Percentiles rank a stretch among this genome's conserved stretches.
phyloP scores from a whole-genome alignment of 37 sponge, comb jelly and placozoan genomes.

The Cliona cf. orientalis region DNA sequence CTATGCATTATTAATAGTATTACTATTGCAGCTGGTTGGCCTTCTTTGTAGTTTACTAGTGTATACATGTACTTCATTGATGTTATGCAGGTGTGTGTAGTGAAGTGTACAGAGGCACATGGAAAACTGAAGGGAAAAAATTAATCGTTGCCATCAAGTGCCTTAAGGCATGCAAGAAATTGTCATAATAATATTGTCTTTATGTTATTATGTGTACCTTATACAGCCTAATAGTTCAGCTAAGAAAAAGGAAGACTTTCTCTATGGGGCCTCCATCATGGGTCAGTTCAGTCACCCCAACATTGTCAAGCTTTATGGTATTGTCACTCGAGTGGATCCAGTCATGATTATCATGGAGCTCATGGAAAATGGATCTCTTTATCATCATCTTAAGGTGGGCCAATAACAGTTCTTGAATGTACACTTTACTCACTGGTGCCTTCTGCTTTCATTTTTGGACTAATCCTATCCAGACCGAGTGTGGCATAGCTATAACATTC shows the following conservation, averaged over 20 bases:
- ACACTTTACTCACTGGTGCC: too few relatives aligned
- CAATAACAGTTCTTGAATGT: too few relatives aligned
- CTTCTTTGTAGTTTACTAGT: too few relatives aligned
- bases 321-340: constrained; percentile 74
- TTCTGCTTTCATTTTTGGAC: too few relatives aligned
- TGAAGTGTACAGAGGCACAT: constrained; percentile 71
- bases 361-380: constrained; percentile 93
- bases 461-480: too few relatives aligned
- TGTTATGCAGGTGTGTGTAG: constrained; percentile 97
- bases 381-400: constrained; percentile 80
- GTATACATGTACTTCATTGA: too few relatives aligned
- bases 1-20: too few relatives aligned
- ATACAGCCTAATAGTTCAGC: constrained; percentile 57
- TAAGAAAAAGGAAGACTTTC: constrained; percentile 76
- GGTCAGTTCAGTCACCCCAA: constrained; percentile 85
- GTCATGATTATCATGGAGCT: constrained; percentile 95
- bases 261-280: constrained; percentile 92
- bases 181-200: too few relatives aligned
- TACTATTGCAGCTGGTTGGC: too few relatives aligned
- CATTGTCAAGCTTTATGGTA: constrained; percentile 84
- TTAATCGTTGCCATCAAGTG: constrained; percentile 78
- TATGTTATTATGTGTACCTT: background rate
- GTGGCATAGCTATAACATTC: too few relatives aligned
- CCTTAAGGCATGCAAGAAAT: constrained; percentile 75
- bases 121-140: constrained; percentile 56